A percentile compares a stretch with the other conserved stretches of the same genome.
phyloP scores from a whole-genome alignment of 2,113 vertebrate species.

The Brachyistius frenatus region DNA sequence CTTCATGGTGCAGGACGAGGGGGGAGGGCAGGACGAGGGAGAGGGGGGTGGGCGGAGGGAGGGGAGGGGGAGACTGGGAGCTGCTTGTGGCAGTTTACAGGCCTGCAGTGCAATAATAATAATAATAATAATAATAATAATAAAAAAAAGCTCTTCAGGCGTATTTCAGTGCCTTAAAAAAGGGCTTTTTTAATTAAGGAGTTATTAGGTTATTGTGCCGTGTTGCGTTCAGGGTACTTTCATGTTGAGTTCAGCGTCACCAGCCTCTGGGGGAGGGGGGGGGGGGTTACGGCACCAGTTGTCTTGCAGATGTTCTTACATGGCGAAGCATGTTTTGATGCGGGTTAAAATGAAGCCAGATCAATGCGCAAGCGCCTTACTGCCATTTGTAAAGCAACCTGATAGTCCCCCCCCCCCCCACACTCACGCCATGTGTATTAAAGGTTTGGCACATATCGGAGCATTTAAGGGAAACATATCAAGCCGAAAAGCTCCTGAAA shows the following conservation, averaged over 20 bases:
- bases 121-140: neutral
- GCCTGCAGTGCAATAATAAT: neutral
- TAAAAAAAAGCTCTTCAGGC: neutral
- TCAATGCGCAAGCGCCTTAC: neutral
- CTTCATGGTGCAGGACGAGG: neutral
- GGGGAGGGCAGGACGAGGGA: too few species aligned
- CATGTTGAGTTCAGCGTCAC: neutral
- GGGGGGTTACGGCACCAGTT: slow-evolving; percentile 4
- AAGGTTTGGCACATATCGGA: too few species aligned
- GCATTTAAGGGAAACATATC: neutral
- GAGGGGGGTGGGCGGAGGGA: too few species aligned
- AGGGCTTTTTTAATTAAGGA: neutral
- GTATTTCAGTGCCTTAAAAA: neutral
- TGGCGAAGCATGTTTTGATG: neutral
- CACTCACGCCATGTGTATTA: too few species aligned
- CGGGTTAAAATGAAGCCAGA: neutral
- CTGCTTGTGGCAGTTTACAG: neutral
- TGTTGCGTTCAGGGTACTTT: neutral
- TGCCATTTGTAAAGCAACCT: neutral
- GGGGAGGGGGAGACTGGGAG: neutral
- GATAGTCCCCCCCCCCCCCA: neutral
- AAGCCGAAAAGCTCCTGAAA: slow-evolving; percentile 3
- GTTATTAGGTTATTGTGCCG: neutral
- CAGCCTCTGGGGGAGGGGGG: neutral
- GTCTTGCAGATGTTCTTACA: slow-evolving; percentile 12